These are phyloP conservation scores for Thamnaconus septentrionalis DNA, from an alignment of 2,113 vertebrate genomes.

Conservation along the genomic window DNA sequence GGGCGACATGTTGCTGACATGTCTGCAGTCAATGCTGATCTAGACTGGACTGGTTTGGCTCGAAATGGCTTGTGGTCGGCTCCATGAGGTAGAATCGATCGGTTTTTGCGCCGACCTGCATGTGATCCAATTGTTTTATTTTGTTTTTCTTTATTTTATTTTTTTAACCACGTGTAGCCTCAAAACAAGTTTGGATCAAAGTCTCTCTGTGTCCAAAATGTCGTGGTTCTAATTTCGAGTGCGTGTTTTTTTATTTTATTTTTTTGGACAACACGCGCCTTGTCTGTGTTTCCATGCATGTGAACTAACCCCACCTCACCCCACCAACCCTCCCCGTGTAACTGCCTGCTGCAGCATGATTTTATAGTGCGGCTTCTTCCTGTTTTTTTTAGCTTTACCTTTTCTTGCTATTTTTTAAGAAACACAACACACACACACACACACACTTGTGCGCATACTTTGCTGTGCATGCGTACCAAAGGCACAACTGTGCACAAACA, in stretches of 20 bases:
- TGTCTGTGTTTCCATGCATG: too few species aligned
- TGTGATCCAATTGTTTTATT: slow-evolving; percentile 23
- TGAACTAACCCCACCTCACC: too few species aligned
- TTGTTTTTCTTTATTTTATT: not conserved
- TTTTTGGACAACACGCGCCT: too few species aligned
- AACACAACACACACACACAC: slow-evolving; percentile 20
- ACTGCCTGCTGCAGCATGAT: slow-evolving; percentile 36
- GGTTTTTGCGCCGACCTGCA: slow-evolving; percentile 25
- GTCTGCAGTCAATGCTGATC: slow-evolving; percentile 50
- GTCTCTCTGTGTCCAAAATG: slow-evolving; percentile 9
- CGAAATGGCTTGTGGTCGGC: slow-evolving; percentile 19
- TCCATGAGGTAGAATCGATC: too few species aligned
- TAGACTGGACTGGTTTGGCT: slow-evolving; percentile 65
- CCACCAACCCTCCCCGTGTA: not conserved
- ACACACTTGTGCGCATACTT: slow-evolving; percentile 3
- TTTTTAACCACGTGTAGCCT: slow-evolving; percentile 18
- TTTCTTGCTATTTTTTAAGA: slow-evolving; percentile 24
- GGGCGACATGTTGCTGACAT: slow-evolving; percentile 33
- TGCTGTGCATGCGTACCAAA: slow-evolving; percentile 57
- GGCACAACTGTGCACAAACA: slow-evolving; percentile 31
- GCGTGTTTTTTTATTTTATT: too few species aligned
- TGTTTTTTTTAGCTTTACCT: not conserved
- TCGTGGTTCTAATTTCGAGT: slow-evolving; percentile 15
- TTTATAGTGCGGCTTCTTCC: slow-evolving; percentile 19
- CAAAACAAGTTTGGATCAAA: slow-evolving; percentile 34